Evolutionary conservation across 64 coral and sea anemone species (phyloP).

Genomic region (Porites australiensis): DNA sequence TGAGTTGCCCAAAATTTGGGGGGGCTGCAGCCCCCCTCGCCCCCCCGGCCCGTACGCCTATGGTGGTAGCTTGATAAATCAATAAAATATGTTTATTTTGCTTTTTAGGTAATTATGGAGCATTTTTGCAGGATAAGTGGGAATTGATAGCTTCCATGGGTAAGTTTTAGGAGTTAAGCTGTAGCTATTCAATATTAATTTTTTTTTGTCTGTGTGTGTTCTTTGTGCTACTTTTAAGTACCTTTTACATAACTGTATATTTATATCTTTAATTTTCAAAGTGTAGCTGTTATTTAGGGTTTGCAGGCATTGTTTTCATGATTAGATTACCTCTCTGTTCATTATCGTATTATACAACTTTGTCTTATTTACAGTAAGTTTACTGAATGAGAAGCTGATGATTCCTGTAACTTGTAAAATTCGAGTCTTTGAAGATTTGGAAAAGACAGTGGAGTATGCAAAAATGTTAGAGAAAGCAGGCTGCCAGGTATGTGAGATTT

Average conservation of each 20-base stretch:
- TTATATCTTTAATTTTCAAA: no score
- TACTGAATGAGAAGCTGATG: slow-evolving; percentile 83
- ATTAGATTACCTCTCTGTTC: no score
- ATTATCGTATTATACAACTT: background rate
- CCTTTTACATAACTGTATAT: no score
- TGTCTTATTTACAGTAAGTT: slow-evolving; percentile 54
- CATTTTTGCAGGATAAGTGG: slow-evolving; percentile 98
- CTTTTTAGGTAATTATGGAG: slow-evolving; percentile 91
- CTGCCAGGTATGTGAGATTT: slow-evolving; percentile 81
- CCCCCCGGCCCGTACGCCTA: no score
- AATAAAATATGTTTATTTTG: background rate
- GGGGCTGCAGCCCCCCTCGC: no score
- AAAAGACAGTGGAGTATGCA: slow-evolving; percentile 94
- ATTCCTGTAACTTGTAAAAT: slow-evolving; percentile 97
- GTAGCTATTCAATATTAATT: no score
- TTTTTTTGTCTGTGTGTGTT: no score
- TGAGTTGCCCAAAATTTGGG: no score
- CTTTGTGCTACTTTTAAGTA: no score
- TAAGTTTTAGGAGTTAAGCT: slow-evolving; percentile 39
- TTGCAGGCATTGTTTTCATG: no score
- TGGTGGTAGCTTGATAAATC: background rate
- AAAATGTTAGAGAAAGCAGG: slow-evolving; percentile 96
- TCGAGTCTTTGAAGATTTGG: slow-evolving; percentile 91
- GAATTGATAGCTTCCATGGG: slow-evolving; percentile 90
- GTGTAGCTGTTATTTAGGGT: no score